Percentiles rank a stretch among this genome's conserved stretches.
Conservation (phyloP, 2,113 vertebrate species). For the Chunga burmeisteri region DNA sequence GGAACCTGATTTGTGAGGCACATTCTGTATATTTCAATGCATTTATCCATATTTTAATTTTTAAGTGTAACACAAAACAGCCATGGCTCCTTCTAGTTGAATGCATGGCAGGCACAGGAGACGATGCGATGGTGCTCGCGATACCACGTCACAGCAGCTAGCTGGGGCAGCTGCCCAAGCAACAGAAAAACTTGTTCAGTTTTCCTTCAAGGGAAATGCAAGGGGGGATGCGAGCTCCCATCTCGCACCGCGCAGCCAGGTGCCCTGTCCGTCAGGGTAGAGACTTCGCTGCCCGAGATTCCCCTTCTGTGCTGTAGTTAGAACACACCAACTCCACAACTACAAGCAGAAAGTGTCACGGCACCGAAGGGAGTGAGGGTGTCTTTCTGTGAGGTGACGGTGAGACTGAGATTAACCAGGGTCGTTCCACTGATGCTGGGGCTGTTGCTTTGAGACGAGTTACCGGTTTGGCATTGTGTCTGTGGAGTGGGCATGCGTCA, state of each 20-base stretch:
- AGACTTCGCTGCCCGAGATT: not conserved
- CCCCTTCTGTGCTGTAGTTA: not conserved
- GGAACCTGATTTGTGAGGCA: not conserved
- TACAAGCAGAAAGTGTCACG: not conserved
- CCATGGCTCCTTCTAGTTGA: not conserved
- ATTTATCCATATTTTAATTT: not conserved
- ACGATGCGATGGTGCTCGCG: accelerated
- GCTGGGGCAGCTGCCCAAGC: not conserved
- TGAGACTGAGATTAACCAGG: not conserved
- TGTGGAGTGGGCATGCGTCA: not conserved
- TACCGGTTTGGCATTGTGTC: no score
- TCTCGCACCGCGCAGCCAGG: not conserved
- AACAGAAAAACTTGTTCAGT: not conserved
- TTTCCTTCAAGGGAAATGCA: not conserved
- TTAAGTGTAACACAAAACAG: not conserved
- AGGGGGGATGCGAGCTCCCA: not conserved
- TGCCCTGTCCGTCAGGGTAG: not conserved
- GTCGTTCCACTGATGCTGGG: not conserved
- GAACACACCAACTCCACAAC: not conserved
- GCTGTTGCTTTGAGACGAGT: not conserved
- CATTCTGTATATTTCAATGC: not conserved
- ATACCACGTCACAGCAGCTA: not conserved
- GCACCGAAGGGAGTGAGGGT: not conserved
- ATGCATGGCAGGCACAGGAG: not conserved
- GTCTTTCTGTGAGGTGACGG: not conserved